A percentile compares a stretch with the other conserved stretches of the same genome.
Conservation (phyloP, 2,113 vertebrate genomes). For the Spea multiplicata region DNA sequence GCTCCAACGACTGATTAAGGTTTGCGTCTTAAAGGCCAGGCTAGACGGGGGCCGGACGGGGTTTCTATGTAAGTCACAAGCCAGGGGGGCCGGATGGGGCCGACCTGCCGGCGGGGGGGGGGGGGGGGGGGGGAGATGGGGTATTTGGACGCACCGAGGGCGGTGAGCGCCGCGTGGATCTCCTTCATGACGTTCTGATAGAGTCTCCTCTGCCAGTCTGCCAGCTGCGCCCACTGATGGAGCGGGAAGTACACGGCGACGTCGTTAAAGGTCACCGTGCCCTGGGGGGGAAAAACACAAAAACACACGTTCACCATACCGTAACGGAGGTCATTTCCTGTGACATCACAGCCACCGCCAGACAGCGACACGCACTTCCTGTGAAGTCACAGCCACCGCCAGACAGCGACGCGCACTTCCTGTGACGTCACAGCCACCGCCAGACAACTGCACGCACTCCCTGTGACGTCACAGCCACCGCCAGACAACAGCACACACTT, state of each 20-base stretch:
- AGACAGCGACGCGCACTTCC: not conserved
- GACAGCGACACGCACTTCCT: not conserved
- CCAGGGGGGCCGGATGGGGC: too few relatives aligned
- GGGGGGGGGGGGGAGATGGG: too few relatives aligned
- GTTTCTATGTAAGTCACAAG: too few relatives aligned
- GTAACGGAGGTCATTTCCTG: not conserved
- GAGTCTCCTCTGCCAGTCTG: constrained; percentile 30
- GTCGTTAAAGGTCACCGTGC: constrained; percentile 35
- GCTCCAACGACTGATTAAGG: too few relatives aligned
- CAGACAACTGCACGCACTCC: too few relatives aligned
- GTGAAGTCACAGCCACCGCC: not conserved
- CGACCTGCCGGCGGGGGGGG: too few relatives aligned
- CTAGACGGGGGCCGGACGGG: too few relatives aligned
- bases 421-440: too few relatives aligned
- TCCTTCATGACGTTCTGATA: constrained; percentile 40
- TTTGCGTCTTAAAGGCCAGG: too few relatives aligned
- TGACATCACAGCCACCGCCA: not conserved
- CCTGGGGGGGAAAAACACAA: not conserved
- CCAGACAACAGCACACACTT: too few relatives aligned
- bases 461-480: too few relatives aligned
- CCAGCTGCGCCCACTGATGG: constrained; percentile 27
- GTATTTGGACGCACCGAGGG: not conserved
- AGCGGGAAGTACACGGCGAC: constrained; percentile 32
- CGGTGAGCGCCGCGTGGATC: constrained; percentile 30
- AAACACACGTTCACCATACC: not conserved